Evolutionary conservation across 2,888 invertebrate genomes (phyloP), one percentile per base, ranked within the genome.

Genomic region (Harpagoxenus sublaevis): DNA sequence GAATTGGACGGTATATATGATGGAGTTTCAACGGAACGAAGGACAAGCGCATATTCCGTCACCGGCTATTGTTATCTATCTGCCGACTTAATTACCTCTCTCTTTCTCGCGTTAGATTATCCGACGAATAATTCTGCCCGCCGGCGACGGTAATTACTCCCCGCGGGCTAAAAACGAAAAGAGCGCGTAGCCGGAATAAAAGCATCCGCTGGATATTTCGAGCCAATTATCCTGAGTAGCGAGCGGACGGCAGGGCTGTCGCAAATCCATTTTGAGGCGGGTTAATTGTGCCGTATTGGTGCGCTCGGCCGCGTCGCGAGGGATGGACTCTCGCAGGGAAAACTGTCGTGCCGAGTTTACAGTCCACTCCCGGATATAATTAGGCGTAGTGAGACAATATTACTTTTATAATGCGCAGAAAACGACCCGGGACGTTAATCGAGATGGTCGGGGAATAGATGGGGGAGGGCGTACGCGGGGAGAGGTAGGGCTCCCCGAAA

Each of bases 201-300:
- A 81, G 79, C 71, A 71, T 71, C 45, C 60, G 71, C 48, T 71
- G 79, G 28, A 81, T 81, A 81, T 81, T 81, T 71, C 79, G 60
- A 51, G 71, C 71, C 79, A 81, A 81, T 81, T 71, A 81, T 70
- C 79, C 79, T 48, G 79, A 79, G 79, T 79, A 79, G 78, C 63
- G 63, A 3, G n/a, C 42, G 39, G n/a, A 45, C 31, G 39, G 65
- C 39, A n/a, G 39, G 55, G 31, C 63, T 23, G 77, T 78, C 78
- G 78, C 68, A 71, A 71, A 71, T 81, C 60, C 71, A 71, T 81
- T 81, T 71, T 71, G 39, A 71, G 78, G 45, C 5, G 35, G 60
- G 57, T 70, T 60, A 70, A 81, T 70, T 71, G 60, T 60, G 60
- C 48, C 60, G 70, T 71, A 71, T 60, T 57, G 71, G 60, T n/a